These are phyloP conservation scores for Zaprionus inermis DNA, from an alignment of 1,140 invertebrate genomes.

Conservation along the genomic window DNA sequence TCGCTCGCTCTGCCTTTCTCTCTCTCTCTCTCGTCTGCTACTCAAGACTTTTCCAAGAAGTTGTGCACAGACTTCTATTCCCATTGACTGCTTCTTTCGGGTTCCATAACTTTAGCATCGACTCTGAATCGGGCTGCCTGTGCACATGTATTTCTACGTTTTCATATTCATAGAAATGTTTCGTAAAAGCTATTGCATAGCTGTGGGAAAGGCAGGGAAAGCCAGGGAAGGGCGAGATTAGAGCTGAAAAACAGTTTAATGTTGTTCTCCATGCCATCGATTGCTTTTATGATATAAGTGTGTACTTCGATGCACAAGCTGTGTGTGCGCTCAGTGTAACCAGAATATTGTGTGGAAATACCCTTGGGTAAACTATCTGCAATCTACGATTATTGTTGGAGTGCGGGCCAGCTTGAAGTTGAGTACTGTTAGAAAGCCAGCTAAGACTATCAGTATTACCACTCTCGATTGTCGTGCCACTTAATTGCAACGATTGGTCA, in stretches of 20 bases:
- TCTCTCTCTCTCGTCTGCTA: slow-evolving; percentile 8
- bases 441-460: background rate
- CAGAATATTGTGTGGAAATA: background rate
- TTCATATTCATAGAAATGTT: slow-evolving; percentile 9
- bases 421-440: background rate
- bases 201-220: background rate
- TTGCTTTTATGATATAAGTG: slow-evolving; percentile 4
- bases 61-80: slow-evolving; percentile 20
- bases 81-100: slow-evolving; percentile 21
- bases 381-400: slow-evolving; percentile 3
- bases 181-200: slow-evolving; percentile 4
- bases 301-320: background rate
- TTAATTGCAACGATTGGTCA: too few species aligned
- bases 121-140: too few species aligned
- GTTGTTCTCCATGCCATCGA: background rate
- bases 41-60: slow-evolving; percentile 21
- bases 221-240: background rate
- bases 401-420: background rate
- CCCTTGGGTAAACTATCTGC: slow-evolving; percentile 1
- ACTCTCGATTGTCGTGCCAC: background rate
- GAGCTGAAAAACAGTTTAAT: slow-evolving; percentile 8
- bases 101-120: slow-evolving; percentile 26
- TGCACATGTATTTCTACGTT: background rate
- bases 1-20: background rate
- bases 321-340: background rate